These are phyloP conservation scores for Heterodera schachtii DNA, from an alignment of 1,140 invertebrate species.

Conservation along the genomic window DNA sequence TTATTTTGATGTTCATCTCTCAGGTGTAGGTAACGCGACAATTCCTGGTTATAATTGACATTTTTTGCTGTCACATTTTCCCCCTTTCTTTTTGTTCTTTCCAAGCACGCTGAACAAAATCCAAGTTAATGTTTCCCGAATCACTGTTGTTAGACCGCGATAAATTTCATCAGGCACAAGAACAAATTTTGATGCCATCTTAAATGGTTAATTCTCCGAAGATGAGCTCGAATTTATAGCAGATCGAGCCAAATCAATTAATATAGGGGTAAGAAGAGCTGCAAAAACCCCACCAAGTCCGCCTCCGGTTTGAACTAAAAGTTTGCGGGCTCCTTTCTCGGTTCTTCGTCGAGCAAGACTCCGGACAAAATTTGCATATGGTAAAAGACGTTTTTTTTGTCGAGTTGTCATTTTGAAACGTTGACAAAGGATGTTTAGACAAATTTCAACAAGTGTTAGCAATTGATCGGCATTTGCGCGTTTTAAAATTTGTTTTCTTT, in stretches of 20 bases:
- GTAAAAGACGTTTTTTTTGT: neutral
- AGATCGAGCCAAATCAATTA: slow-evolving; percentile 5
- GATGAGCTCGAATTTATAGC: neutral
- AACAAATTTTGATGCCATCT: too few species aligned
- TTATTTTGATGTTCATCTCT: too few species aligned
- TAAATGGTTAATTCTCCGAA: neutral
- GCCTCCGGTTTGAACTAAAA: slow-evolving; percentile 7
- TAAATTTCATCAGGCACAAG: too few species aligned
- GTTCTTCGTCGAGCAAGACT: neutral
- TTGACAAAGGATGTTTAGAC: neutral
- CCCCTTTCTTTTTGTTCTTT: too few species aligned
- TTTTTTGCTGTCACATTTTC: too few species aligned
- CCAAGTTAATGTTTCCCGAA: too few species aligned
- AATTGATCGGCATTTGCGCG: slow-evolving; percentile 13
- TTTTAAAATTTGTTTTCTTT: neutral
- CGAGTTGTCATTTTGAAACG: neutral
- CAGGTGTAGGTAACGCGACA: too few species aligned
- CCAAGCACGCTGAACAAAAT: too few species aligned
- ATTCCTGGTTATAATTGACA: too few species aligned
- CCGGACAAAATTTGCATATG: neutral
- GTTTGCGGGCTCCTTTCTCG: neutral
- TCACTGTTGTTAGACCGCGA: too few species aligned
- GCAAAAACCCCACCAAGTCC: neutral
- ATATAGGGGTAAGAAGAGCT: slow-evolving; percentile 8
- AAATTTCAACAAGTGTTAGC: slow-evolving; percentile 17